These are phyloP conservation scores for Drosophila suzukii DNA, from an alignment of 1,140 invertebrate genomes.

Conservation along the genomic window DNA sequence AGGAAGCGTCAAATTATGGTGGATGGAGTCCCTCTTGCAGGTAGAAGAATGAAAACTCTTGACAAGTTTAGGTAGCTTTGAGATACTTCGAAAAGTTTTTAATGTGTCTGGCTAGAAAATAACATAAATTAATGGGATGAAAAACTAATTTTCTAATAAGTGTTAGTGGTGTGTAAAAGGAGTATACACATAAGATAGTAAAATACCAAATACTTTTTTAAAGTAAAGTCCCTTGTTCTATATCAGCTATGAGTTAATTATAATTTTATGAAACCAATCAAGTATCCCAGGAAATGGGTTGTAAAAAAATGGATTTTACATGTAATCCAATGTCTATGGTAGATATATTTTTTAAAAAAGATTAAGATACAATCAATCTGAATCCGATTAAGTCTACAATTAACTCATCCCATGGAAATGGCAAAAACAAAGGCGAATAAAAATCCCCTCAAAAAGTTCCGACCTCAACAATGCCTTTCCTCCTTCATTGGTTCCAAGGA, in stretches of 20 bases:
- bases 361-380: not conserved
- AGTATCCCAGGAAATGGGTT: no score
- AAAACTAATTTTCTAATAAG: not conserved
- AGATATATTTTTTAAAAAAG: no score
- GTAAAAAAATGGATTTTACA: no score
- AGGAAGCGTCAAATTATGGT: conserved; percentile 14
- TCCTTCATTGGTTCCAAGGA: not conserved
- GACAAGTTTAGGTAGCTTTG: not conserved
- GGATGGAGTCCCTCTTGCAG: not conserved
- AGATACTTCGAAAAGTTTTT: conserved; percentile 9
- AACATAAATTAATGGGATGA: no score
- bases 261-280: no score
- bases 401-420: not conserved
- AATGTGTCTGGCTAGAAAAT: conserved; percentile 1
- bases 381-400: not conserved
- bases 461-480: not conserved
- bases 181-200: no score
- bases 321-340: no score
- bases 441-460: not conserved
- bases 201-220: no score
- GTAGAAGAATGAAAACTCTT: conserved; percentile 10
- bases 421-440: not conserved
- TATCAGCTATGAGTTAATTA: no score
- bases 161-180: not conserved
- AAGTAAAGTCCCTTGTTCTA: no score